A percentile compares a stretch with the other conserved stretches of the same genome.
Evolutionary conservation across 2,797 vertebrate species (phyloP).

Genomic region (Siniperca undulata): DNA sequence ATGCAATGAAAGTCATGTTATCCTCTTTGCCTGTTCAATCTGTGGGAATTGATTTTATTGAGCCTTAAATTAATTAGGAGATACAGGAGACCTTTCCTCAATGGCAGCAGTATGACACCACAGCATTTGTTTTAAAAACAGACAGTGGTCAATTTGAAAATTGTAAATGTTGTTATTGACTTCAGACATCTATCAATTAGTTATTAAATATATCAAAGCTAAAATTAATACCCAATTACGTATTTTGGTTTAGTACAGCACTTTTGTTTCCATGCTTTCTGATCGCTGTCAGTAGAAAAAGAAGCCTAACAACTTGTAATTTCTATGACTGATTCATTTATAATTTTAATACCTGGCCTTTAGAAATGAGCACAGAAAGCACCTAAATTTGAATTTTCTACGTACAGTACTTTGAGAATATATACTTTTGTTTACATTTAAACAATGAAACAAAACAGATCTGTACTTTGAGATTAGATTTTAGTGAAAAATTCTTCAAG

Average conservation of each 20-base stretch:
- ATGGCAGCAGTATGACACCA: background rate
- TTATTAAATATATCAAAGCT: background rate
- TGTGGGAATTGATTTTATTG: conserved; percentile 13
- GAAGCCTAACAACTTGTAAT: background rate
- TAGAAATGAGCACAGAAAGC: conserved; percentile 1
- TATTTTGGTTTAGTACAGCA: background rate
- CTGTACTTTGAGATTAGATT: background rate
- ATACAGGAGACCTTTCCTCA: background rate
- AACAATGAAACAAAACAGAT: background rate
- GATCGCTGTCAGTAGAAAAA: background rate
- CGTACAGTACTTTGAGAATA: background rate
- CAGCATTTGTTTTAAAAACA: background rate
- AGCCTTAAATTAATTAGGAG: conserved; percentile 1
- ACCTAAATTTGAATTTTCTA: background rate
- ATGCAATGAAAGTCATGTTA: background rate
- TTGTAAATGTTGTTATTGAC: background rate
- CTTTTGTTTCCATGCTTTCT: background rate
- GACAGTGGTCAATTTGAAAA: background rate
- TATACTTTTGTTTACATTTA: background rate
- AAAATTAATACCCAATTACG: background rate
- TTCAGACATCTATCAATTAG: background rate
- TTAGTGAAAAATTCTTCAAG: background rate
- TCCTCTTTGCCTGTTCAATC: conserved; percentile 7
- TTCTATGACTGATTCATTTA: background rate
- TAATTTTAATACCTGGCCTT: background rate